Percentiles rank a stretch among this genome's conserved stretches.
Conservation (phyloP, 2,888 invertebrate genomes). For the Sussaba pulchella region DNA sequence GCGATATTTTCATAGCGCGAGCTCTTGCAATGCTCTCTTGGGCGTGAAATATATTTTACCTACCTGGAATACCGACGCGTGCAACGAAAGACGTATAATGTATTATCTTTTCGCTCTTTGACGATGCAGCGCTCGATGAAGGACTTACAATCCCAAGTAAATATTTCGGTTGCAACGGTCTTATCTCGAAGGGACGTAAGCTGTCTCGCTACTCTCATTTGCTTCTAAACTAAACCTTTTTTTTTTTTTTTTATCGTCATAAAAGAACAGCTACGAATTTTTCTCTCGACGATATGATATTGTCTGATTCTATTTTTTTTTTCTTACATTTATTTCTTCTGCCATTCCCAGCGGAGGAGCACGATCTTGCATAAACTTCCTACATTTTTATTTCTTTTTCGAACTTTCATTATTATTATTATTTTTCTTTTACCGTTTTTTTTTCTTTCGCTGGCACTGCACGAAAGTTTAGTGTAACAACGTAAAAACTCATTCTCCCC, state of each 20-base stretch:
- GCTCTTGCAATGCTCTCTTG: background rate
- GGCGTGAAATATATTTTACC: conserved; percentile 1
- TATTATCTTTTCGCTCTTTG: background rate
- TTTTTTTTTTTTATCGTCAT: conserved; percentile 1
- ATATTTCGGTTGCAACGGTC: conserved; percentile 2
- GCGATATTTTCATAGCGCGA: background rate
- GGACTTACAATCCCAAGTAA: background rate
- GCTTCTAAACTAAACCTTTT: conserved; percentile 6
- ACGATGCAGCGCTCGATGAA: conserved; percentile 13
- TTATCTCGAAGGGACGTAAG: background rate
- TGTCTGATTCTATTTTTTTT: conserved; percentile 16
- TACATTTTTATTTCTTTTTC: conserved; percentile 4
- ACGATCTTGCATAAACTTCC: conserved; percentile 5
- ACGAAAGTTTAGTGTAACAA: conserved; percentile 26
- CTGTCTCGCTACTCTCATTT: conserved; percentile 4
- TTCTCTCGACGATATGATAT: background rate
- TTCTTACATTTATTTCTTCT: background rate
- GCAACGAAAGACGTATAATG: background rate
- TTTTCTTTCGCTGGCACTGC: background rate
- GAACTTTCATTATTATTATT: background rate
- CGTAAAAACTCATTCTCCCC: conserved; percentile 27
- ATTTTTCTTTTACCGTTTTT: background rate
- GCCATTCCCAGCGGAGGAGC: background rate
- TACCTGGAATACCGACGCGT: background rate
- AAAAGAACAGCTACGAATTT: conserved; percentile 7